Evolutionary conservation across 2,113 vertebrate species (phyloP), one percentile per base, ranked within the genome.

Genomic region (Galbula dea): DNA sequence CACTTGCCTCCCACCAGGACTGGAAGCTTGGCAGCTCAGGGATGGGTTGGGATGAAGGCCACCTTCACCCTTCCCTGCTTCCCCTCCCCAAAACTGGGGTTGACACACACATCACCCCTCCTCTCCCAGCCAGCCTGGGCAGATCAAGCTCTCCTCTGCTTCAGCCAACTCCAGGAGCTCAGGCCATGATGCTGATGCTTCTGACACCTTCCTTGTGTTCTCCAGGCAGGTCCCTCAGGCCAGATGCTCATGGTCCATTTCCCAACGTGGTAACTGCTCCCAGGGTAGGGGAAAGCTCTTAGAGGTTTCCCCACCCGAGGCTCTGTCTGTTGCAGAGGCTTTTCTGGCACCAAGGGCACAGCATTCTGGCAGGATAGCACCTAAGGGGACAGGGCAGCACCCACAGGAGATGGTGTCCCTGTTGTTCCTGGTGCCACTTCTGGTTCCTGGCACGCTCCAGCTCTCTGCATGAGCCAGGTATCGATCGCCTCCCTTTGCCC

Each of bases 81-180:
- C n/a, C 45, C 12, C 34, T 43, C 18, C 57, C 65, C 30, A 3
- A 10, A 76, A 23, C 5, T 2, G n/a, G 45, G 24, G 11, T 21
- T 15, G 45, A 29, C 4, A 12, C 2, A 0, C 22, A 7, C 9
- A 2, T 1, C 54, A 22, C 3, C 46, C 48, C 23, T 2, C n/a
- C 17, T 30, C 32, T 51, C n/a, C 57, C 3, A 5, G 37, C 37
- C 71, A 16, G 52, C 55, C 30, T 6, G 6, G 46, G 54, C 48
- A 65, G 54, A 45, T 18, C 46, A 8, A 5, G 9, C 37, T 45
- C 34, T 24, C 52, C 8, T 7, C 12, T 11, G 5, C 46, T 54
- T 8, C 74, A 27, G 54, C 43, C 3, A 2, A 37, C 41, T 23
- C 11, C 11, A 2, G 58, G 27, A 62, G 62, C 57, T 39, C 36